Percentiles rank a stretch among this genome's conserved stretches.
Conservation (phyloP, 2,888 invertebrate species). For the Chloromyia formosa region DNA sequence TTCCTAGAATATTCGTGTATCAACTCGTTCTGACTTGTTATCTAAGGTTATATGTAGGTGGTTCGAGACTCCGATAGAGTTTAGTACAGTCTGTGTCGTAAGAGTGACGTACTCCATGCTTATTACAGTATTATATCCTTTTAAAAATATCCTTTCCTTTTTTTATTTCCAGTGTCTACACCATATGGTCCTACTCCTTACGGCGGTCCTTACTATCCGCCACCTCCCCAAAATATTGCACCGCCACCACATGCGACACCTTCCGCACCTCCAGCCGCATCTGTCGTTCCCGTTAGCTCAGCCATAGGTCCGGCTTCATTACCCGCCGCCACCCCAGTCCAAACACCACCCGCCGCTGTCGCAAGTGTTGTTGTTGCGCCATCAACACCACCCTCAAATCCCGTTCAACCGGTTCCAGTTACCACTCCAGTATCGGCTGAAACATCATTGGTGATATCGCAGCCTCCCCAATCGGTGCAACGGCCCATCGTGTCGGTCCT, state of each 20-base stretch:
- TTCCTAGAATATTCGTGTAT: too few species aligned
- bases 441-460: slow-evolving; percentile 44
- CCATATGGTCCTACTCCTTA: slow-evolving; percentile 49
- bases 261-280: slow-evolving; percentile 52
- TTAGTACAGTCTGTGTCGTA: too few species aligned
- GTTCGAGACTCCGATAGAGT: too few species aligned
- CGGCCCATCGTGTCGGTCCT: slow-evolving; percentile 60
- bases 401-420: slow-evolving; percentile 10
- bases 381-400: slow-evolving; percentile 47
- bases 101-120: too few species aligned
- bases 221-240: slow-evolving; percentile 52
- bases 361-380: slow-evolving; percentile 53
- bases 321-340: slow-evolving; percentile 52
- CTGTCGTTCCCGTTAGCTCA: slow-evolving; percentile 54
- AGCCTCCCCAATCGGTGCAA: slow-evolving; percentile 30
- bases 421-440: slow-evolving; percentile 56
- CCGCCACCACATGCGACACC: slow-evolving; percentile 51
- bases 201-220: slow-evolving; percentile 53
- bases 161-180: slow-evolving; percentile 26
- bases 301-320: slow-evolving; percentile 53
- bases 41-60: too few species aligned
- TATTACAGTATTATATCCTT: too few species aligned
- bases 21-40: too few species aligned
- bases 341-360: slow-evolving; percentile 44
- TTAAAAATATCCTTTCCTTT: too few species aligned